These are phyloP conservation scores for Suncus etruscus DNA, from an alignment of 2,113 vertebrate genomes.

Conservation along the genomic window DNA sequence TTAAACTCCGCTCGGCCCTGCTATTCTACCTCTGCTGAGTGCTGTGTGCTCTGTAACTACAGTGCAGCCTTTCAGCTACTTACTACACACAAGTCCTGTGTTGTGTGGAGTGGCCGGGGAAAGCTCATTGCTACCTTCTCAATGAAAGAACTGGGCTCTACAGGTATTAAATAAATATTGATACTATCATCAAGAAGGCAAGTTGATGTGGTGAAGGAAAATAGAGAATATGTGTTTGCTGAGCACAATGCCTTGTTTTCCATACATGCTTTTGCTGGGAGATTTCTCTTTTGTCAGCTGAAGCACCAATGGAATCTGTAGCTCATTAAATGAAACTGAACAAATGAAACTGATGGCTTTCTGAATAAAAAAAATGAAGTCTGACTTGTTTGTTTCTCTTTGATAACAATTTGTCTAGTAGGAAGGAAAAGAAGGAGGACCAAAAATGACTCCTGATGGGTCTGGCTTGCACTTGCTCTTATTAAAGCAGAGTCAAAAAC, in stretches of 20 bases:
- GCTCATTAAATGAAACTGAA: neutral
- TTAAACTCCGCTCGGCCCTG: neutral
- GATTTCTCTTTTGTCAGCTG: slow-evolving; percentile 16
- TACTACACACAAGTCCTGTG: neutral
- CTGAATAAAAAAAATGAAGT: slow-evolving; percentile 1
- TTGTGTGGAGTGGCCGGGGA: neutral
- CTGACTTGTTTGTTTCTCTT: neutral
- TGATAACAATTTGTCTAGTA: neutral
- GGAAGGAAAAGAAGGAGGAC: neutral
- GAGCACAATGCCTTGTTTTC: neutral
- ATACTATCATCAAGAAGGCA: neutral
- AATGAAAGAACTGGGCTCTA: neutral
- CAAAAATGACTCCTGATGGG: neutral
- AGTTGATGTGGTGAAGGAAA: slow-evolving; percentile 42
- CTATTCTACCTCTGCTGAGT: neutral
- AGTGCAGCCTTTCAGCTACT: neutral
- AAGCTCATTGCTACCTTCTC: neutral
- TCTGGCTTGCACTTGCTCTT: slow-evolving; percentile 30
- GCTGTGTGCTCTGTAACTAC: neutral
- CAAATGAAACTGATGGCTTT: neutral
- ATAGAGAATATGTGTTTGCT: neutral
- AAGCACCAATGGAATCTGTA: neutral
- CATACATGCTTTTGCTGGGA: neutral
- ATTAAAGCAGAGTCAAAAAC: neutral
- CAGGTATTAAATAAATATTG: slow-evolving; percentile 42